Conservation (phyloP, 53 echinoderm and acorn worm genomes). For the Stichopus horrens region DNA sequence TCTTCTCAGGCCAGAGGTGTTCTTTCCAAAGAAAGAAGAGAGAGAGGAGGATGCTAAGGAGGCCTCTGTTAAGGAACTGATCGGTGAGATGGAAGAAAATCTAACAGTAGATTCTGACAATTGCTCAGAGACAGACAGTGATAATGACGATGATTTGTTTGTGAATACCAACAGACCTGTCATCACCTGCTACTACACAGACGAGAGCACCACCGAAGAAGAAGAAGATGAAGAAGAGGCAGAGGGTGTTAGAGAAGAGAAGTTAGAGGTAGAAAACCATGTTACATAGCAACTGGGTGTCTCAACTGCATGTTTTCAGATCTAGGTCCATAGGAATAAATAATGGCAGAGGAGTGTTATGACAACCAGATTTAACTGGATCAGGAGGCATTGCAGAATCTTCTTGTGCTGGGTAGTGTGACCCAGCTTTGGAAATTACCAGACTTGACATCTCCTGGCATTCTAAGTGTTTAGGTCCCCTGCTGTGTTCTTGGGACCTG, state of each 20-base stretch:
- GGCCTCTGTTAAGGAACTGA: background rate
- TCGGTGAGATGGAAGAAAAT: conserved; percentile 19
- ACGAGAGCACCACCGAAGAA: conserved; percentile 61
- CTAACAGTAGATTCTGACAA: conserved; percentile 16
- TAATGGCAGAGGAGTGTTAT: too few species aligned
- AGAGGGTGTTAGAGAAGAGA: conserved; percentile 19
- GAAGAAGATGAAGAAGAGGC: conserved; percentile 63
- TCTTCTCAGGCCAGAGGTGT: conserved; percentile 62
- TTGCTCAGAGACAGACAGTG: conserved; percentile 50
- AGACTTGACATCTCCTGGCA: too few species aligned
- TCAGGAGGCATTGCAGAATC: too few species aligned
- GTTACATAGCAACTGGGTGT: background rate
- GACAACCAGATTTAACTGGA: too few species aligned
- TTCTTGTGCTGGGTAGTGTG: too few species aligned
- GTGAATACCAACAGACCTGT: conserved; percentile 89
- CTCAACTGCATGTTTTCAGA: too few species aligned
- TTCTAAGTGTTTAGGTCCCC: too few species aligned
- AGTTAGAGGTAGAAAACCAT: background rate
- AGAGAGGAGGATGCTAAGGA: conserved; percentile 3
- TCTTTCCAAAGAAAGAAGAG: conserved; percentile 29
- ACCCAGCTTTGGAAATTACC: too few species aligned
- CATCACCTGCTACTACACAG: conserved; percentile 74
- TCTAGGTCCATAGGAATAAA: too few species aligned
- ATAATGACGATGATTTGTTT: conserved; percentile 82
- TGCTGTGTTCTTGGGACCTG: too few species aligned